Conservation (phyloP, 1,140 invertebrate species). For the Cyrtorhinus lividipennis region DNA sequence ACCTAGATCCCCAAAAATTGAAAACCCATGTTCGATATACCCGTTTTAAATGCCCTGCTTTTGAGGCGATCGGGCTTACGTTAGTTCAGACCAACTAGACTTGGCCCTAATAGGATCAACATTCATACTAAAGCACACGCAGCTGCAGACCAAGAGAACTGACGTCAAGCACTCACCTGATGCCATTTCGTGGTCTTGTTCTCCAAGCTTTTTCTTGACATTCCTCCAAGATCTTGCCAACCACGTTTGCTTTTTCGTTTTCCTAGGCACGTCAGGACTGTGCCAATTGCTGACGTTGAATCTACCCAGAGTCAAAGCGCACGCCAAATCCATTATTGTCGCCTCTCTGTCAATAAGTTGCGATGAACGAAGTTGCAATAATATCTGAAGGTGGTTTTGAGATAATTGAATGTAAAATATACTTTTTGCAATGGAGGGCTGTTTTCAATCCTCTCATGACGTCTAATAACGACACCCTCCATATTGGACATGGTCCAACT, state of each 20-base stretch:
- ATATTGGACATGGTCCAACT: background rate
- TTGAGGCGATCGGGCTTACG: too few species aligned
- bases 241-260: background rate
- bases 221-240: background rate
- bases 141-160: background rate
- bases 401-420: too few species aligned
- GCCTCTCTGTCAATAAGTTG: too few species aligned
- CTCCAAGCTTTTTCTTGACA: background rate
- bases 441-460: background rate
- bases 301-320: background rate
- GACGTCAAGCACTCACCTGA: background rate
- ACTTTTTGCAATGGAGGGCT: background rate
- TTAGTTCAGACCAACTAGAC: background rate
- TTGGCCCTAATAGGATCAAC: background rate
- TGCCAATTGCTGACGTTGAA: slow-evolving; percentile 4
- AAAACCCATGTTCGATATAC: too few species aligned
- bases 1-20: background rate
- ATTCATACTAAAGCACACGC: background rate
- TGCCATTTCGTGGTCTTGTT: background rate
- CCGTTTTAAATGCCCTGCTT: too few species aligned
- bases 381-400: too few species aligned
- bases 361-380: too few species aligned
- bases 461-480: background rate
- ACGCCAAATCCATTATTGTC: background rate
- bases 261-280: background rate